Evolutionary conservation across 2,797 vertebrate genomes (phyloP).

Genomic region (Macropodus opercularis): DNA sequence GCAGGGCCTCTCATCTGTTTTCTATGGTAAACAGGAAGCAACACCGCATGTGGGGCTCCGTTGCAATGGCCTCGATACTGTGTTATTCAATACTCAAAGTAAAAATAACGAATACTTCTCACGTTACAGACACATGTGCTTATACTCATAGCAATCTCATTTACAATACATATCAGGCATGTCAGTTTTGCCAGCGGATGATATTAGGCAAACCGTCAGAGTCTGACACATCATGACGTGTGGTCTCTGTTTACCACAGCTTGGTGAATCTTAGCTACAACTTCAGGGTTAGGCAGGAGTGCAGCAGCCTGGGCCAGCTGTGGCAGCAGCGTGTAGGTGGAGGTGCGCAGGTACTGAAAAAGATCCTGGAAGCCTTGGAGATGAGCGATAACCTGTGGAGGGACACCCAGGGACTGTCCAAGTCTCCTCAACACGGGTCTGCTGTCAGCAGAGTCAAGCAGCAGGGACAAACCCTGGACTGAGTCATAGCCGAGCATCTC

Average conservation of each 20-base stretch:
- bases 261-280: conserved; percentile 67
- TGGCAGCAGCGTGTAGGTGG: conserved; percentile 70
- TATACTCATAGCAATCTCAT: no score
- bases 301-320: conserved; percentile 68
- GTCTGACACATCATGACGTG: conserved; percentile 36
- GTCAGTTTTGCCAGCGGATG: neutral
- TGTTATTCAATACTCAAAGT: conserved; percentile 61
- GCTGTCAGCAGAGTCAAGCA: conserved; percentile 57
- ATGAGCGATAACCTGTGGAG: conserved; percentile 59
- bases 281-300: conserved; percentile 58
- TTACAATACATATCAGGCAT: neutral
- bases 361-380: conserved; percentile 70
- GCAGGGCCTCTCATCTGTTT: conserved; percentile 73
- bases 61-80: conserved; percentile 67
- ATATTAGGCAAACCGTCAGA: conserved; percentile 20
- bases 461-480: conserved; percentile 71
- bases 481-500: conserved; percentile 69
- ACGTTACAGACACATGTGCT: no score
- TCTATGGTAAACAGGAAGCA: conserved; percentile 77
- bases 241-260: conserved; percentile 55
- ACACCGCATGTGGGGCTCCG: conserved; percentile 54
- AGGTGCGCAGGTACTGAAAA: conserved; percentile 72
- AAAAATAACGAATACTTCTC: conserved; percentile 21
- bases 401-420: conserved; percentile 60
- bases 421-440: conserved; percentile 42